Evolutionary conservation across 2,797 vertebrate species (phyloP).

Genomic region (Periophthalmus magnuspinnatus): DNA sequence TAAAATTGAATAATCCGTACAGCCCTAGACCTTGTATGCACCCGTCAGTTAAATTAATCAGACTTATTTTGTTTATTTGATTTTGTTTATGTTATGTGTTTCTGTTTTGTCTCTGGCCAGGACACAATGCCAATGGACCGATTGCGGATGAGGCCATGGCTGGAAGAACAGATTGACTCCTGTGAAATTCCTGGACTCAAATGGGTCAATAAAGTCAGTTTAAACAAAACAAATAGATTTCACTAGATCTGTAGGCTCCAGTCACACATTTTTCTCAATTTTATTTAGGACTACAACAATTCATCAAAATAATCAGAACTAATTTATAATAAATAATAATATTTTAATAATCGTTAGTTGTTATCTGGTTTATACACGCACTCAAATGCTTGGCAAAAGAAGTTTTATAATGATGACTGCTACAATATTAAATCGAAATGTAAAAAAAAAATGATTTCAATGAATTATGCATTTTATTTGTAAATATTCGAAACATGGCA

Average conservation of each 20-base stretch:
- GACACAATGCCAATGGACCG: slow-evolving; percentile 94
- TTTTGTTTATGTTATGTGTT: slow-evolving; percentile 9
- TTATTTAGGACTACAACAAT: background rate
- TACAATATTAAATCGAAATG: too few species aligned
- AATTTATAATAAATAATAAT: background rate
- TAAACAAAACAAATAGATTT: background rate
- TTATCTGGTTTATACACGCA: too few species aligned
- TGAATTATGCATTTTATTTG: too few species aligned
- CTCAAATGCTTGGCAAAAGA: too few species aligned
- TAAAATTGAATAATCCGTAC: background rate
- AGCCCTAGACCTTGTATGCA: background rate
- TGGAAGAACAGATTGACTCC: slow-evolving; percentile 96
- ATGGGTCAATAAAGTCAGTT: slow-evolving; percentile 92
- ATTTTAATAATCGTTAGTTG: background rate
- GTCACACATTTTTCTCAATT: background rate
- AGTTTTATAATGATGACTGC: too few species aligned
- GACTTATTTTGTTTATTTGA: background rate
- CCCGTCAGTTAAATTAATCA: too few species aligned
- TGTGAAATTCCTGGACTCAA: slow-evolving; percentile 91
- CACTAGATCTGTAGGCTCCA: background rate
- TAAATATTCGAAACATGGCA: background rate
- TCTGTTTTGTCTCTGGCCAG: slow-evolving; percentile 43
- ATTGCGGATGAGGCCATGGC: slow-evolving; percentile 98
- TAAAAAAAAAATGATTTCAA: too few species aligned
- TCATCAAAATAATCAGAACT: too few species aligned